These are phyloP conservation scores for Cololabis saira DNA, from an alignment of 2,113 vertebrate genomes.

Conservation along the genomic window DNA sequence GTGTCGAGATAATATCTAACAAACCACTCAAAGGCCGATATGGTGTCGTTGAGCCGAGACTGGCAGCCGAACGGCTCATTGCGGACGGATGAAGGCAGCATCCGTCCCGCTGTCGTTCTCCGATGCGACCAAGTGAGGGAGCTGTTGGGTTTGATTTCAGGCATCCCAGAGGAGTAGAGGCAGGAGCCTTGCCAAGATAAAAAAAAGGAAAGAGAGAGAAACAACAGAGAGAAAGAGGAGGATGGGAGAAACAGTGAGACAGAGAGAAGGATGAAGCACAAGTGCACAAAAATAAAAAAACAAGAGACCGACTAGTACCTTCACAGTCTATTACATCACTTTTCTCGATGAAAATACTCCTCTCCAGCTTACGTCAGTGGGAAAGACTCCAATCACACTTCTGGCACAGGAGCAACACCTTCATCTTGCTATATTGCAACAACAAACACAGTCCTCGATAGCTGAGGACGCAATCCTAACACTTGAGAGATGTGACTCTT, in stretches of 20 bases:
- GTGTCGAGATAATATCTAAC: constrained; percentile 59
- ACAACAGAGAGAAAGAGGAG: constrained; percentile 43
- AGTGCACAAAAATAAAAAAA: constrained; percentile 12
- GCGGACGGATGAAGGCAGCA: not conserved
- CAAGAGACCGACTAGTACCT: constrained; percentile 66
- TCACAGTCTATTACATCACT: constrained; percentile 77
- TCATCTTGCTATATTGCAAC: constrained; percentile 52
- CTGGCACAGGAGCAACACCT: constrained; percentile 62
- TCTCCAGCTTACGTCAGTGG: constrained; percentile 69
- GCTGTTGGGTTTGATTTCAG: constrained; percentile 71
- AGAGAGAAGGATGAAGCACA: constrained; percentile 51
- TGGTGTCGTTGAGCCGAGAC: constrained; percentile 14
- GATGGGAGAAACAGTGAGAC: constrained; percentile 46
- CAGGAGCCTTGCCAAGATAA: constrained; percentile 62
- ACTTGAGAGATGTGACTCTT: constrained; percentile 20
- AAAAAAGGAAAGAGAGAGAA: constrained; percentile 35
- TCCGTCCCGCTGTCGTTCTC: constrained; percentile 24
- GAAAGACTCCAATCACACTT: constrained; percentile 67
- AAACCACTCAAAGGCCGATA: constrained; percentile 38
- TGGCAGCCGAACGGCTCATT: constrained; percentile 3
- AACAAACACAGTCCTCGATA: constrained; percentile 44
- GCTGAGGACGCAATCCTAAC: constrained; percentile 15
- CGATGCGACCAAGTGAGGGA: constrained; percentile 57
- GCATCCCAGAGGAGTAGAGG: constrained; percentile 66
- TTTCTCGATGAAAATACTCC: constrained; percentile 66